Evolutionary conservation across 2,797 vertebrate genomes (phyloP), one percentile per base, ranked within the genome.

Genomic region (Dendrocincla fuliginosa): DNA sequence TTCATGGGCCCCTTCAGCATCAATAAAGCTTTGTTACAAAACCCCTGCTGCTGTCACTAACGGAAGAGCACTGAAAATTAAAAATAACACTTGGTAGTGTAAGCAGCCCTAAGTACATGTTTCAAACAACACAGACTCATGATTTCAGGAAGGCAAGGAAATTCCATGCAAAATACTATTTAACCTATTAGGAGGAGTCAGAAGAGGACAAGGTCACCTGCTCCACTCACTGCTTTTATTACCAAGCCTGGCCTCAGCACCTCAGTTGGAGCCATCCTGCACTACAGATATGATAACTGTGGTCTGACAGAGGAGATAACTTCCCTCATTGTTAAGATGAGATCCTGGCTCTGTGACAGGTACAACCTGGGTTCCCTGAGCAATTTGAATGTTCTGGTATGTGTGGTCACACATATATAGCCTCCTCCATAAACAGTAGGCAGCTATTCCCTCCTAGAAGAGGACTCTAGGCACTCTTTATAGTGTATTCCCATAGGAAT

Each of bases 391-490:
- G 16, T 10, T 22, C 22, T 37, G 57, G 4, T 27, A 15, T 53
- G 14, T 2, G 0, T 17, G 32, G 33, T 5, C 17, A 1, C 46
- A 37, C 56, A 27, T 5, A 1, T 25, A 14, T 18, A 80, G 35
- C 5, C 35, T 52, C 9, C 35, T 59, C 44, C 19, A 5, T 30
- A 30, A 87, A 56, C 4, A 73, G 47, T 1, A 70, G 16, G 15
- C 39, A 74, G 20, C 5, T 0, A 11, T 71, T 87, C 37, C 33
- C 53, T 55, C 56, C 33, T 49, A 71, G 37, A 67, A 19, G 16
- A 60, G 25, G 46, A 52, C 44, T 80, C 25, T 41, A 60, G 57
- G 24, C 2, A 28, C 19, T 25, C 23, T 23, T 52, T 28, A 13
- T 0, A 50, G 39, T 20, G 17, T 28, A 25, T 33, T 5, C 1